Conservation (phyloP, 2,113 vertebrate genomes). For the Monopterus albus region DNA sequence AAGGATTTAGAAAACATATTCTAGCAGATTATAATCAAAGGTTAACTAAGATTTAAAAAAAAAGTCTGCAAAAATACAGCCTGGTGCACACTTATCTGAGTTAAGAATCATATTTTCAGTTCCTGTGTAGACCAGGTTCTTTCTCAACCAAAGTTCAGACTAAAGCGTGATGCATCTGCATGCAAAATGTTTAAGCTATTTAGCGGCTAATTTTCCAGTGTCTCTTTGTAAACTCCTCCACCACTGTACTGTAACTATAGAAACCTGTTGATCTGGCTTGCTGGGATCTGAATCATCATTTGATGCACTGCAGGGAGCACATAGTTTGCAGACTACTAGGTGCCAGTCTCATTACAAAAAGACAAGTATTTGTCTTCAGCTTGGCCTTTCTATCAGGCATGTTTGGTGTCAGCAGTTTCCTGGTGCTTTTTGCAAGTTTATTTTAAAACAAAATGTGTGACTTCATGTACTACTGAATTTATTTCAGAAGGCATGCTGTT, state of each 20-base stretch:
- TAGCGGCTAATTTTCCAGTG: background rate
- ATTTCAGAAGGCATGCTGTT: no score
- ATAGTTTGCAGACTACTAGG: constrained; percentile 33
- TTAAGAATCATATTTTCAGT: background rate
- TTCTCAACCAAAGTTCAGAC: constrained; percentile 3
- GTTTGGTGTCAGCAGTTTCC: background rate
- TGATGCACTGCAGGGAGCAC: constrained; percentile 9
- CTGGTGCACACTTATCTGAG: background rate
- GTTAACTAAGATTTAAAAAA: background rate
- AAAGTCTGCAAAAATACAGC: background rate
- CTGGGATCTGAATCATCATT: constrained; percentile 25
- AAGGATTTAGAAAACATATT: background rate
- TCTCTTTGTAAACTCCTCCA: background rate
- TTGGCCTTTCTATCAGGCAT: background rate
- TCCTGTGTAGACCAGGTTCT: background rate
- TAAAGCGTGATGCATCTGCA: background rate
- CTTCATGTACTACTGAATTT: background rate
- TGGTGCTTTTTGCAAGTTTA: no score
- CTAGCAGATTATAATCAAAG: background rate
- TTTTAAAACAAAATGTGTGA: no score
- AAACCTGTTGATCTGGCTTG: constrained; percentile 44
- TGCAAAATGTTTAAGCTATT: background rate
- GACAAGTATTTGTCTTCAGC: constrained; percentile 19
- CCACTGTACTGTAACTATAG: constrained; percentile 54
- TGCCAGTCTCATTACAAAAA: constrained; percentile 27